Evolutionary conservation across 2,797 vertebrate genomes (phyloP).

Genomic region (Philypnodon macrostomus): DNA sequence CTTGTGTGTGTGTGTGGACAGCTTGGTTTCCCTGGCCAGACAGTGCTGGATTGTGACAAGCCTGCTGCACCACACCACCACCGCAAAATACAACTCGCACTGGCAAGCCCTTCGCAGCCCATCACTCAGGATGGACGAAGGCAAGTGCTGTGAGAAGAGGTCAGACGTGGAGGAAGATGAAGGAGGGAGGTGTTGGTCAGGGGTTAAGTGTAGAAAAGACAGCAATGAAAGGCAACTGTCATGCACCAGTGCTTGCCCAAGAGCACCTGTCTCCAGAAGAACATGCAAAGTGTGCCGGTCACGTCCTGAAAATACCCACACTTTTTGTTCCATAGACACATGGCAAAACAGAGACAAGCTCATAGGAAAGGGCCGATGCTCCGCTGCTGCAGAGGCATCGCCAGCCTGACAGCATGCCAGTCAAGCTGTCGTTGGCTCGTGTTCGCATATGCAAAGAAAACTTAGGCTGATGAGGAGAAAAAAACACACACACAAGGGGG

Average conservation of each 20-base stretch:
- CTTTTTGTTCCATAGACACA: slow-evolving; percentile 40
- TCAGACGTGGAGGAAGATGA: slow-evolving; percentile 56
- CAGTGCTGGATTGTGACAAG: slow-evolving; percentile 88
- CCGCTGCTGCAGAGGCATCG: slow-evolving; percentile 78
- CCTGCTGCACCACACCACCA: slow-evolving; percentile 72
- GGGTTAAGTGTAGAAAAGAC: slow-evolving; percentile 94
- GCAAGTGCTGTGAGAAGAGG: slow-evolving; percentile 63
- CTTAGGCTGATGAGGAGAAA: slow-evolving; percentile 76
- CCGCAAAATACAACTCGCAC: slow-evolving; percentile 41
- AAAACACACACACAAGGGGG: slow-evolving; percentile 67
- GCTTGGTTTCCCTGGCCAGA: slow-evolving; percentile 79
- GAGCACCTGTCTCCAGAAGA: slow-evolving; percentile 86
- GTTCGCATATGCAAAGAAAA: slow-evolving; percentile 87
- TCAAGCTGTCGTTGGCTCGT: slow-evolving; percentile 85
- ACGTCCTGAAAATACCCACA: slow-evolving; percentile 81
- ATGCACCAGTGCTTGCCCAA: slow-evolving; percentile 89
- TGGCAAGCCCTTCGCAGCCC: slow-evolving; percentile 79
- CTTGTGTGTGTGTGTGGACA: slow-evolving; percentile 65
- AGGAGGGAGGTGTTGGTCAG: slow-evolving; percentile 80
- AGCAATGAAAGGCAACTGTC: slow-evolving; percentile 97
- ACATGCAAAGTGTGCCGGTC: slow-evolving; percentile 87
- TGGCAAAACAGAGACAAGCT: slow-evolving; percentile 57
- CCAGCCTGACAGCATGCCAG: slow-evolving; percentile 89
- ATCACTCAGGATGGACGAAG: slow-evolving; percentile 81
- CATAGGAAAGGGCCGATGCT: slow-evolving; percentile 85